phyloP scores from a whole-genome alignment of 2,113 vertebrate species.

The Spea bombifrons region DNA sequence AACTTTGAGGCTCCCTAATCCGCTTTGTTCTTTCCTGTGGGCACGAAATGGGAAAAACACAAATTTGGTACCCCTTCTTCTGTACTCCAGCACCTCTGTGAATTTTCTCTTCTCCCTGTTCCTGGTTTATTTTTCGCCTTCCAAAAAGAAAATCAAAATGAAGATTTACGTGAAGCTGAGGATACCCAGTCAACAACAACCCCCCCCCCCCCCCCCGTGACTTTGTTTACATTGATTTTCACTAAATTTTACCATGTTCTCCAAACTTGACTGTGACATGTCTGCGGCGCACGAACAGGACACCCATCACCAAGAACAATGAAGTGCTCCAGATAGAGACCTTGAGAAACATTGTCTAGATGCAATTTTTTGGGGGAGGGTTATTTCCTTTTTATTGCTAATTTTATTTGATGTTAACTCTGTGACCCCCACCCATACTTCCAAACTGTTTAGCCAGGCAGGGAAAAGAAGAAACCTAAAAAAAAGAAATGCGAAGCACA shows the following conservation, averaged over 20 bases:
- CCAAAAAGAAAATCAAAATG: too few species aligned
- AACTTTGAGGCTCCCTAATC: conserved; percentile 22
- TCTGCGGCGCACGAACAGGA: too few species aligned
- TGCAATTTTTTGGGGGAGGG: background rate
- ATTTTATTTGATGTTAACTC: conserved; percentile 45
- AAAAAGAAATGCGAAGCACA: conserved; percentile 93
- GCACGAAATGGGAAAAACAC: conserved; percentile 18
- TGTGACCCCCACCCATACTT: conserved; percentile 67
- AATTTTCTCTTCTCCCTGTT: conserved; percentile 49
- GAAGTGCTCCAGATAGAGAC: background rate
- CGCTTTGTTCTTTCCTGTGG: background rate
- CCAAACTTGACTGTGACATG: too few species aligned
- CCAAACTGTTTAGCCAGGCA: conserved; percentile 65
- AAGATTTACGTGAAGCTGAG: too few species aligned
- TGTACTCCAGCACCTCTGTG: conserved; percentile 39
- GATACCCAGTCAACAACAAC: background rate
- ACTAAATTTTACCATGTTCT: too few species aligned
- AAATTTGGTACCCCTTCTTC: conserved; percentile 40
- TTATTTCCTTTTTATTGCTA: conserved; percentile 52
- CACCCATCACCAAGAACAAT: background rate
- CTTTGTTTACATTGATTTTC: background rate
- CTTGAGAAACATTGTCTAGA: conserved; percentile 19
- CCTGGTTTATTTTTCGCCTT: conserved; percentile 12
- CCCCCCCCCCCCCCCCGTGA: background rate
- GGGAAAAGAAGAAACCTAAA: conserved; percentile 60